Evolutionary conservation across 1,140 invertebrate genomes (phyloP), one percentile per base, ranked within the genome.

Genomic region (Papilio machaon): DNA sequence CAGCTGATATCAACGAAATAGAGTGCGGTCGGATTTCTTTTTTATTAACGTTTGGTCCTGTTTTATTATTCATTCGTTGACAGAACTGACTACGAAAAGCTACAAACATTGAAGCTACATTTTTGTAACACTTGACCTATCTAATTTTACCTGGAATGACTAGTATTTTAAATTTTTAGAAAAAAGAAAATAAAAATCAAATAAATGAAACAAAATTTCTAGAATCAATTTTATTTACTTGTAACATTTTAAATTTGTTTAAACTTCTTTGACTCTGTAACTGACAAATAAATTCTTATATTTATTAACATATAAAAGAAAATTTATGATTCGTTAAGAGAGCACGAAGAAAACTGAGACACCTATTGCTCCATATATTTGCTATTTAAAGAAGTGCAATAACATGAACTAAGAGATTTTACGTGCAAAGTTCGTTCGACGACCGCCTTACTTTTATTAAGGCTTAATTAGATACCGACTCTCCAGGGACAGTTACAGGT

Each of bases 381-480:
- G 80, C 84, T 83, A 83, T 85, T 83, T 83, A 73, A 85, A 81
- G 83, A 84, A 83, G 60, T 81, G 73, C 79, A 83, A 87, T 84
- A 87, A 84, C 86, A 85, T 85, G 83, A 84, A 81, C 54, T 74
- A 83, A 83, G 85, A 83, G 81, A 83, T 86, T 87, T 89, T 88
- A 89, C 86, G 85, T 74, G 73, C 77, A 64, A 89, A 89, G 80
- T 88, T 86, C 82, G 80, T 58, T 49, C 54, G 74, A 82, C 79
- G 80, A 82, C 78, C 70, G 73, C 80, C 80, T 85, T 83, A 80
- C 82, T 80, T 87, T 87, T 87, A 85, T 86, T 87, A 86, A 82
- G 81, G 78, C 80, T 84, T 88, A 88, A 89, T 87, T 88, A 85
- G 84, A 80, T 83, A 84, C 67, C 64, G 75, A 79, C 77, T 78